Evolutionary conservation across 2,888 invertebrate species (phyloP).

Genomic region (Sepiola atlantica): DNA sequence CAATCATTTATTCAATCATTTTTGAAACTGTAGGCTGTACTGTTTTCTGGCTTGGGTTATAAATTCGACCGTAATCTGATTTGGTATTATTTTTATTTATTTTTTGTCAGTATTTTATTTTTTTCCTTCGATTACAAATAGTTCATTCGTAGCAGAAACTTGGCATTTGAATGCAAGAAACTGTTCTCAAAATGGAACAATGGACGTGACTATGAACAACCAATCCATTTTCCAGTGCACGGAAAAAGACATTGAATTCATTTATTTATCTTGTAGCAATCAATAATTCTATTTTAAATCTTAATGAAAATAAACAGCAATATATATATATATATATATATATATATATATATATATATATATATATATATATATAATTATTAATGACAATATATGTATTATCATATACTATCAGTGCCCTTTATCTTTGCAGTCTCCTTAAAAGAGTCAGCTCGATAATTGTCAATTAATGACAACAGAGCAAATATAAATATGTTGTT

Average conservation of each 20-base stretch:
- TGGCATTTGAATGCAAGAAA: slow-evolving; percentile 61
- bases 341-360: no score
- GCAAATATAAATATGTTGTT: no score
- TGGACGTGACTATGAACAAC: slow-evolving; percentile 60
- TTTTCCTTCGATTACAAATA: background rate
- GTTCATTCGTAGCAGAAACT: slow-evolving; percentile 64
- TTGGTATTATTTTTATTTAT: background rate
- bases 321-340: no score
- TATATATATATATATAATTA: no score
- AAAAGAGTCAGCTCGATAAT: no score
- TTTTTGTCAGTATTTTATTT: background rate
- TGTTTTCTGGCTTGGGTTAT: background rate
- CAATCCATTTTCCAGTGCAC: slow-evolving; percentile 60
- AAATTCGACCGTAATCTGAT: background rate
- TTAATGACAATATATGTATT: no score
- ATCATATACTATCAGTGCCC: no score
- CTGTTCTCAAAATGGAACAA: slow-evolving; percentile 61
- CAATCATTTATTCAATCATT: background rate
- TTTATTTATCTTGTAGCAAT: no score
- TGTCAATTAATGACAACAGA: no score
- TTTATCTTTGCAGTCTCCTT: no score
- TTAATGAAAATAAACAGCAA: no score
- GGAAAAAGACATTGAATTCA: slow-evolving; percentile 66
- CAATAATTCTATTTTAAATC: no score
- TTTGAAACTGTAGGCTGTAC: background rate